Conservation (phyloP, 2,113 vertebrate species). For the Falco punctatus region DNA sequence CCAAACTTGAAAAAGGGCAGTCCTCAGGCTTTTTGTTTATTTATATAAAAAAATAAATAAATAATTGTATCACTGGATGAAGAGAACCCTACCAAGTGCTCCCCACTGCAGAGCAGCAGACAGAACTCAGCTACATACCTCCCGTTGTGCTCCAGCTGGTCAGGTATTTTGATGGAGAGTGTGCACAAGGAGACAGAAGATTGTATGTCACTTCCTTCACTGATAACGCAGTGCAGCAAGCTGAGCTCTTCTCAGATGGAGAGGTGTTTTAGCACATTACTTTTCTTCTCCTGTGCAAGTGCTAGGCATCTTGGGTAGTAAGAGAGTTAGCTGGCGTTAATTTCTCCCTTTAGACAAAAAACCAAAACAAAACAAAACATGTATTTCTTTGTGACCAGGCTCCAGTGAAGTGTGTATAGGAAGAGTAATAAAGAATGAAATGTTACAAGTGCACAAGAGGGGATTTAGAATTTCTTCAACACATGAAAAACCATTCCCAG, state of each 20-base stretch:
- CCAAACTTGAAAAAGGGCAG: neutral
- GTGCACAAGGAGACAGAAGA: neutral
- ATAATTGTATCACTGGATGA: neutral
- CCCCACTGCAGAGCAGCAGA: neutral
- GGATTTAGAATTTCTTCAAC: slow-evolving; percentile 18
- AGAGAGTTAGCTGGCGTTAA: neutral
- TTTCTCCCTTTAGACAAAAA: neutral
- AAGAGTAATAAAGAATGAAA: neutral
- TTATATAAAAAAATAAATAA: neutral
- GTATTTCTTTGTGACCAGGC: neutral
- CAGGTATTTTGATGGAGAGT: neutral
- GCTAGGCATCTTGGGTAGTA: neutral
- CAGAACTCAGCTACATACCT: neutral
- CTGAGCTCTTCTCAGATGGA: neutral
- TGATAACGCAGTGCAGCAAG: neutral
- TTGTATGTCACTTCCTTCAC: neutral
- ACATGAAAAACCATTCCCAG: neutral
- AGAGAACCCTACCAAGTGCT: neutral
- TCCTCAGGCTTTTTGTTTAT: neutral
- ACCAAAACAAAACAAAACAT: too few relatives aligned
- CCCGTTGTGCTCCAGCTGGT: neutral
- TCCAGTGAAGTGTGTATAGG: neutral
- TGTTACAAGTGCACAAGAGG: neutral
- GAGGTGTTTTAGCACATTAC: neutral
- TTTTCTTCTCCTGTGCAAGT: neutral